Percentiles rank a stretch among this genome's conserved stretches.
Conservation (phyloP, 2,113 vertebrate species). For the Neolamprologus kungweensis region DNA sequence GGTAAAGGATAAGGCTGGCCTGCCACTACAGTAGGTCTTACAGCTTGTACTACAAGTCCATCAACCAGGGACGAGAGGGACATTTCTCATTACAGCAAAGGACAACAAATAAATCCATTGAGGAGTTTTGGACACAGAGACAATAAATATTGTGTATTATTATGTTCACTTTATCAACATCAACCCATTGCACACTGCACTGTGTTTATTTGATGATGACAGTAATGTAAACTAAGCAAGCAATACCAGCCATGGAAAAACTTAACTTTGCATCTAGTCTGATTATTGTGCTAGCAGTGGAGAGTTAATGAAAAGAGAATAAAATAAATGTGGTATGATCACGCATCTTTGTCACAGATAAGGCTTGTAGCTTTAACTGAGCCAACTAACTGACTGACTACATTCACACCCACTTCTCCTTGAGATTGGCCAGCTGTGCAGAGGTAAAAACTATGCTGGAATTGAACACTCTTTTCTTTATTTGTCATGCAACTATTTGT, state of each 20-base stretch:
- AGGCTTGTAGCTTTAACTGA: background rate
- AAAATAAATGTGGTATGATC: background rate
- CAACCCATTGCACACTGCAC: background rate
- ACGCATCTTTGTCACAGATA: background rate
- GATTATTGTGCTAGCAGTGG: background rate
- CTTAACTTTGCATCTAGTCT: background rate
- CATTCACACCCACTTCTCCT: background rate
- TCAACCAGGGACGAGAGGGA: background rate
- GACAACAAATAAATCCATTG: background rate
- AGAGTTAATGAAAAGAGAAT: background rate
- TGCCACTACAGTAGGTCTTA: background rate
- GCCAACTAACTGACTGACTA: background rate
- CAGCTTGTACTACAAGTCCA: background rate
- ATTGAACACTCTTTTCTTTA: background rate
- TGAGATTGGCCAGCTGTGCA: background rate
- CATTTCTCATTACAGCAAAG: background rate
- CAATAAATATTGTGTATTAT: background rate
- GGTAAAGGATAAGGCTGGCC: constrained; percentile 24
- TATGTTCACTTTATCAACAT: background rate
- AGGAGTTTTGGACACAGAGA: background rate
- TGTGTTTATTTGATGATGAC: background rate
- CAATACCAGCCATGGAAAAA: background rate
- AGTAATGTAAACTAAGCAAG: background rate
- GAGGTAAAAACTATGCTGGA: background rate
- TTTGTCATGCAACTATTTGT: background rate